Base-by-base conservation (phyloP, 2,113 vertebrate species). In the Indicator indicator region DNA sequence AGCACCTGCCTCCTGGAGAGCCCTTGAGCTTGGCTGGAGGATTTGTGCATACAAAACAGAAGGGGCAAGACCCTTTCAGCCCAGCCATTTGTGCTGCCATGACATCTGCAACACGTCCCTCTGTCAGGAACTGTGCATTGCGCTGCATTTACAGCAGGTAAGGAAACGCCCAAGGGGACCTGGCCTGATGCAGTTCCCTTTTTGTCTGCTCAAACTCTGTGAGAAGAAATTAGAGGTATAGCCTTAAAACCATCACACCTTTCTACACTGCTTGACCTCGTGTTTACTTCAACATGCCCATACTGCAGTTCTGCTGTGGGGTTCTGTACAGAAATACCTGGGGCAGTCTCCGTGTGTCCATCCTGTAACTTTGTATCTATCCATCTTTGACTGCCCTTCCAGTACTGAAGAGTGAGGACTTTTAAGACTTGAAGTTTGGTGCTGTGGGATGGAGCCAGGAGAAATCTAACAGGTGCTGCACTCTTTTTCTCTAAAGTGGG, bases 261-360 rank as follows among this genome's bases (percentile, higher is more conserved):
- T 89, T 24, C 59, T 28, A n/a, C 11, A 5, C 5, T 26, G 50
- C 0, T 1, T 56, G 75, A 54, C 27, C 16, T n/a, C 8, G 0
- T 28, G 17, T 36, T 82, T 42, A 56, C 46, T 83, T 71, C 65
- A 72, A 28, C 12, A 11, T 1, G 20, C 21, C 44, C 33, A 68
- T 0, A 1, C 56, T 55, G 42, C 3, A 3, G 30, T 32, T 86
- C 60, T 89, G 56, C 38, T 72, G 17, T 5, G 54, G 24, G 12
- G 3, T 80, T 63, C 32, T 54, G 8, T 4, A 62, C 4, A 79
- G 54, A 69, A 82, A 24, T 44, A 58, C 0, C 54, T 69, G 32
- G 3, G 32, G 74, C 69, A 20, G 52, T 24, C 13, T 90, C n/a
- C 42, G 4, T 32, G 21, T 28, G 20, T 27, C 48, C 16, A 50